Conservation (phyloP, 2,797 vertebrate genomes). For the Loris lydekkerianus region DNA sequence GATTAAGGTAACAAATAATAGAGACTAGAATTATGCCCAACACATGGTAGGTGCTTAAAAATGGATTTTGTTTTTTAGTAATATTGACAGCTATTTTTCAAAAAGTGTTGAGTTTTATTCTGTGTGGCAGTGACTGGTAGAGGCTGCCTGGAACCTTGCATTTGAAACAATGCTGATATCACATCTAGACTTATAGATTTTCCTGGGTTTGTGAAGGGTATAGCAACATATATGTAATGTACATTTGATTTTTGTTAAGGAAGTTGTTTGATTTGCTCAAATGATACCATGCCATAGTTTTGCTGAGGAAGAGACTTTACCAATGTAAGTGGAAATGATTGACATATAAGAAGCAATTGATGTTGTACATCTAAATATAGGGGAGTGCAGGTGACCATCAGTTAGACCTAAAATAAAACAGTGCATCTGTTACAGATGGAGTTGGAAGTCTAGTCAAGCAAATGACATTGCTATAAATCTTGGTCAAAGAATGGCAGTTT, state of each 20-base stretch:
- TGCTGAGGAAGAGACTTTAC: not conserved
- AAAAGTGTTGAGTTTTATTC: not conserved
- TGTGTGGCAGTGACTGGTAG: not conserved
- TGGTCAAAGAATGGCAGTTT: not conserved
- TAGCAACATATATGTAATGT: not conserved
- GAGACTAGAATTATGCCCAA: not conserved
- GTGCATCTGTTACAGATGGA: not conserved
- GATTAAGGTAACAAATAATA: not conserved
- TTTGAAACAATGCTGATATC: not conserved
- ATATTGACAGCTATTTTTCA: not conserved
- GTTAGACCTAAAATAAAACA: slow-evolving; percentile 1
- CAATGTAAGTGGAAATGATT: slow-evolving; percentile 29
- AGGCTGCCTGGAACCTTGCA: not conserved
- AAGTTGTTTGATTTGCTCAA: slow-evolving; percentile 7
- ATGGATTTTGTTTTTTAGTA: not conserved
- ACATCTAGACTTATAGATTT: not conserved
- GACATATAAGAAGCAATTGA: not conserved
- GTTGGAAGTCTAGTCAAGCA: not conserved
- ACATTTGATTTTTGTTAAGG: not conserved
- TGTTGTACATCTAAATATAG: not conserved
- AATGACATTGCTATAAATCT: slow-evolving; percentile 21
- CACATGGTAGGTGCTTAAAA: not conserved
- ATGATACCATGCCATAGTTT: not conserved
- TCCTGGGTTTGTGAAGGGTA: not conserved
- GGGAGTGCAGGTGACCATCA: not conserved